Evolutionary conservation across 2,888 invertebrate genomes (phyloP).

Genomic region (Cantharis lateralis): DNA sequence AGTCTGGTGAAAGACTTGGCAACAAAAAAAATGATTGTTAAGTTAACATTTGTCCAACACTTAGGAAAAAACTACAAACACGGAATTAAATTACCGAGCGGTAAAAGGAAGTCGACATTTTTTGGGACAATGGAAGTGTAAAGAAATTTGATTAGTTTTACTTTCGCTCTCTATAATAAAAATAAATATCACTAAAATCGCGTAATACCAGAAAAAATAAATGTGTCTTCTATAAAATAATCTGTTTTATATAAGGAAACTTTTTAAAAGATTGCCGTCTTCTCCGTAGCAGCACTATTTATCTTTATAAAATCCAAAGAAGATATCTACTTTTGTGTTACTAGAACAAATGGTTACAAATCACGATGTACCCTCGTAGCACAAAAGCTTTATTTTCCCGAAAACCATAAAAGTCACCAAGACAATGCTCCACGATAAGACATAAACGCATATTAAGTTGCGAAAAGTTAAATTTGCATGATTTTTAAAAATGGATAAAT

Average conservation of each 20-base stretch:
- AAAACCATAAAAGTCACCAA: neutral
- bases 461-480: neutral
- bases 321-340: constrained; percentile 1
- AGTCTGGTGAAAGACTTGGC: neutral
- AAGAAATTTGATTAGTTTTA: neutral
- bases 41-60: neutral
- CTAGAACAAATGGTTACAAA: neutral
- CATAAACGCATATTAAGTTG: neutral
- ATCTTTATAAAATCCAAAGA: constrained; percentile 1
- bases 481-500: neutral
- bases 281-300: neutral
- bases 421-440: neutral
- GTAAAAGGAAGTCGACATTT: neutral
- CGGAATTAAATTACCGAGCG: neutral
- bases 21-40: neutral
- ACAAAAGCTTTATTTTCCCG: neutral
- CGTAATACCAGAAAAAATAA: neutral
- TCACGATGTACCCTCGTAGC: neutral
- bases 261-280: neutral
- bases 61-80: neutral
- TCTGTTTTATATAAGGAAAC: neutral
- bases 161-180: neutral
- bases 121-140: neutral
- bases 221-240: neutral
- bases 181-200: neutral